Conservation (phyloP, 2,888 invertebrate species). For the Nomada fabriciana region DNA sequence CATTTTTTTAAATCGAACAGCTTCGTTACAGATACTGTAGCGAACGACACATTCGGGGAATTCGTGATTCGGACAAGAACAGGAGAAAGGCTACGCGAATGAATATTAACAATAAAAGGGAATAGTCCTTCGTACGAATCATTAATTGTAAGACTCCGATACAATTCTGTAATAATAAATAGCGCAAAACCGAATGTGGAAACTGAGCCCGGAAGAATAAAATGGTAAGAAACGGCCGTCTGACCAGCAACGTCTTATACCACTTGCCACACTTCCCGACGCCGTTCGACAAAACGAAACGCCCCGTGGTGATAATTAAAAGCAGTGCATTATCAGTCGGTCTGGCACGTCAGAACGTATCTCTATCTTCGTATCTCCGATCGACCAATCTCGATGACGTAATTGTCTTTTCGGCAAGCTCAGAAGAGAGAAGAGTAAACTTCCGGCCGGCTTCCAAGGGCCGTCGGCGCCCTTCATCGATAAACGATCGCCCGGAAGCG, state of each 20-base stretch:
- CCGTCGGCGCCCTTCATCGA: slow-evolving; percentile 48
- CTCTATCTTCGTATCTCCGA: slow-evolving; percentile 49
- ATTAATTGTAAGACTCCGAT: not conserved
- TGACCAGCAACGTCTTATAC: not conserved
- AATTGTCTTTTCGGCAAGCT: slow-evolving; percentile 58
- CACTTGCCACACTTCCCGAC: not conserved
- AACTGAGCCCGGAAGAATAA: not conserved
- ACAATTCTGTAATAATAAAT: no score
- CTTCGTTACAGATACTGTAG: not conserved
- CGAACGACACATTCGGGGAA: no score
- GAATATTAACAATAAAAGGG: no score
- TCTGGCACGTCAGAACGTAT: slow-evolving; percentile 38
- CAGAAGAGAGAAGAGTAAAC: slow-evolving; percentile 51
- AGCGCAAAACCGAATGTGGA: no score
- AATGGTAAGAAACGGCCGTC: not conserved
- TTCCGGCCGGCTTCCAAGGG: slow-evolving; percentile 39
- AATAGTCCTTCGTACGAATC: no score
- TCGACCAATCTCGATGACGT: slow-evolving; percentile 63
- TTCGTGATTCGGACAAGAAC: not conserved
- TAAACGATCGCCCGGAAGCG: slow-evolving; percentile 55
- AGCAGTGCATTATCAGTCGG: not conserved
- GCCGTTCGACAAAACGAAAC: not conserved
- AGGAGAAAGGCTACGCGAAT: not conserved
- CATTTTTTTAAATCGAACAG: no score
- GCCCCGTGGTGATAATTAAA: no score